Conservation (phyloP, 64 coral and sea anemone genomes). For the Stichodactyla helianthus region DNA sequence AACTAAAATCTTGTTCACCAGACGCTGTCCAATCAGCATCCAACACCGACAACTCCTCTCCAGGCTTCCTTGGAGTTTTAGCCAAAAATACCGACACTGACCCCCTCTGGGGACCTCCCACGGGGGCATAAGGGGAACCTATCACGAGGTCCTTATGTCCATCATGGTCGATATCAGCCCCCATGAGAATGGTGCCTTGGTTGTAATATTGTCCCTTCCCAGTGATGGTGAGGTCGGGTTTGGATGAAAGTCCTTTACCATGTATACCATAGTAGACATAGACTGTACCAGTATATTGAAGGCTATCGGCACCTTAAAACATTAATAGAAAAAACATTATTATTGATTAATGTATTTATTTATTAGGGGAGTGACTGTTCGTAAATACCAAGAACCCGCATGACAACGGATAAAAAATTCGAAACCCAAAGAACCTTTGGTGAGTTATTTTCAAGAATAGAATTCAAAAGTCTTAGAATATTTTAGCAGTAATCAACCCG, state of each 20-base stretch:
- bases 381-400: too few relatives aligned
- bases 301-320: slow-evolving; percentile 56
- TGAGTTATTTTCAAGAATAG: too few relatives aligned
- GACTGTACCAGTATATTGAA: slow-evolving; percentile 84
- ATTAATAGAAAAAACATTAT: not conserved
- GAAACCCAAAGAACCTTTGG: too few relatives aligned
- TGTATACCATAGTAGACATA: slow-evolving; percentile 70
- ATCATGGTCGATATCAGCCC: slow-evolving; percentile 76
- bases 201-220: slow-evolving; percentile 90
- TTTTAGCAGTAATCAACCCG: too few relatives aligned
- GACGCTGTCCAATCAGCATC: slow-evolving; percentile 55
- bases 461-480: too few relatives aligned
- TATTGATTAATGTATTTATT: too few relatives aligned
- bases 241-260: slow-evolving; percentile 26
- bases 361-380: too few relatives aligned
- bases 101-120: slow-evolving; percentile 87
- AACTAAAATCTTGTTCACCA: slow-evolving; percentile 91
- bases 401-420: too few relatives aligned
- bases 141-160: slow-evolving; percentile 87
- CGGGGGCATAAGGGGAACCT: slow-evolving; percentile 87
- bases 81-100: slow-evolving; percentile 86
- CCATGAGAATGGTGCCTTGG: slow-evolving; percentile 68
- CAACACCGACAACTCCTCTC: slow-evolving; percentile 28
- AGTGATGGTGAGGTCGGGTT: slow-evolving; percentile 52
- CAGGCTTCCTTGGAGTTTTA: slow-evolving; percentile 48